phyloP scores from a whole-genome alignment of 2,888 invertebrate species.

The Scrobipalpa atriplicella region DNA sequence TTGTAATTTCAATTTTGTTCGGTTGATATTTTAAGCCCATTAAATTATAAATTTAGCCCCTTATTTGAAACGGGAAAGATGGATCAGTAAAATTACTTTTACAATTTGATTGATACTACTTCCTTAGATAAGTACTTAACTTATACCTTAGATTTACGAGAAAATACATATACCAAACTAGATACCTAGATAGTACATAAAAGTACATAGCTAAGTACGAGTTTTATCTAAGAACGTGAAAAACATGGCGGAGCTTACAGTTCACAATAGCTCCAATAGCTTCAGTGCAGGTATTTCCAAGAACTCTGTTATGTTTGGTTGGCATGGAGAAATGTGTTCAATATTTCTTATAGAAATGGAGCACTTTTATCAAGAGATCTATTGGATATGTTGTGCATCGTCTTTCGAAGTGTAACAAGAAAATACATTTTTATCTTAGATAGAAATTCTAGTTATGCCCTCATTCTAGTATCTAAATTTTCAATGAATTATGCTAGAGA shows the following conservation, averaged over 20 bases:
- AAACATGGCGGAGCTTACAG: neutral
- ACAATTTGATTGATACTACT: too few species aligned
- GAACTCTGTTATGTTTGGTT: neutral
- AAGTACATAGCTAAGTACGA: neutral
- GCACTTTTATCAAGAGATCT: neutral
- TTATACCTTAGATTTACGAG: too few species aligned
- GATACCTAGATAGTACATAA: neutral
- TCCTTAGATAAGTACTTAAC: too few species aligned
- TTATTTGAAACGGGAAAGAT: too few species aligned
- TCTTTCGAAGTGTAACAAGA: neutral
- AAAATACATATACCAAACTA: neutral
- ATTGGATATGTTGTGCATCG: neutral
- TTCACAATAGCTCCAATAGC: neutral
- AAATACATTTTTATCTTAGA: slow-evolving; percentile 7
- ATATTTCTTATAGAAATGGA: neutral
- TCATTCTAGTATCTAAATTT: neutral
- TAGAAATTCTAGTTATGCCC: neutral
- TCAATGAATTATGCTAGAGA: neutral
- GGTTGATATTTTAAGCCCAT: neutral
- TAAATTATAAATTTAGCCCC: too few species aligned
- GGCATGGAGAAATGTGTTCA: neutral
- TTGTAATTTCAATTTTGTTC: neutral
- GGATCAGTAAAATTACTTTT: too few species aligned
- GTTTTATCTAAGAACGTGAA: neutral
- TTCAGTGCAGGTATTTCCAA: neutral